Evolutionary conservation across 2,113 vertebrate genomes (phyloP).

Genomic region (human): GRCh38 chr14:78033501-78034000

Average conservation of each 20-base stretch:
- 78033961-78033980: not conserved
- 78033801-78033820: conserved; percentile 2
- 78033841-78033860: not conserved
- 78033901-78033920: not conserved
- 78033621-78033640: not conserved
- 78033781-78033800: not conserved
- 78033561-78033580: not conserved
- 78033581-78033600: not conserved
- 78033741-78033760: not conserved
- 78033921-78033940: not conserved
- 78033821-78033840: not conserved
- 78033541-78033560: not conserved
- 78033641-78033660: not conserved
- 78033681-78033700: not conserved
- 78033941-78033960: not conserved
- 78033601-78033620: not conserved
- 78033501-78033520: not conserved
- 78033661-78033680: not conserved
- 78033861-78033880: not conserved
- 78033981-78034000: not conserved
- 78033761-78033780: not conserved
- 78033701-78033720: not conserved
- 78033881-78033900: not conserved
- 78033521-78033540: not conserved
- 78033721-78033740: not conserved